Percentiles rank a stretch among this genome's conserved stretches.
These are phyloP conservation scores for Catocala fraxini DNA, from an alignment of 2,888 invertebrate species.

Conservation along the genomic window DNA sequence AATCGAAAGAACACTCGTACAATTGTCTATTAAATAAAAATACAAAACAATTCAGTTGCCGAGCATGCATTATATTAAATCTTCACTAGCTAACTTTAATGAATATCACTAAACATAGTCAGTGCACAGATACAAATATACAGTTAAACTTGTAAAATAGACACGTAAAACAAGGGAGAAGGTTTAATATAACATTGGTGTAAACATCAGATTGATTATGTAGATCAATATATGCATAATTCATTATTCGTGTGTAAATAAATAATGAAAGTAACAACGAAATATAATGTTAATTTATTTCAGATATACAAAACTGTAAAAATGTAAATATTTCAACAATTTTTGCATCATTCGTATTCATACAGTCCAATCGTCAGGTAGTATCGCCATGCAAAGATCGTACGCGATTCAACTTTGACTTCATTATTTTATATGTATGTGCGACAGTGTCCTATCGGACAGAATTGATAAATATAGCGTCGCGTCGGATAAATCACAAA, in stretches of 20 bases:
- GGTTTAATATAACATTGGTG: conserved; percentile 32
- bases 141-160: conserved; percentile 35
- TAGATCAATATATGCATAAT: not conserved
- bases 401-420: not conserved
- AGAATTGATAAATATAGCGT: not conserved
- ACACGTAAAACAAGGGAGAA: conserved; percentile 30
- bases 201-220: conserved; percentile 22
- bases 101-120: conserved; percentile 31
- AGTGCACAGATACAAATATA: conserved; percentile 29
- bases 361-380: conserved; percentile 11
- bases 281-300: conserved; percentile 50
- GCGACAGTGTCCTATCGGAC: no score
- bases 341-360: conserved; percentile 27
- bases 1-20: conserved; percentile 48
- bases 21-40: conserved; percentile 50
- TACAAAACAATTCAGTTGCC: conserved; percentile 52
- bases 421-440: no score
- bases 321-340: conserved; percentile 50
- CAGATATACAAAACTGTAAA: conserved; percentile 54
- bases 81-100: conserved; percentile 38
- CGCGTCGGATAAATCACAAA: not conserved
- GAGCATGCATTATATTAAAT: conserved; percentile 42
- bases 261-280: conserved; percentile 56
- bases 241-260: conserved; percentile 34
- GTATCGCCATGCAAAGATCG: conserved; percentile 2